Evolutionary conservation across 1,140 invertebrate species (phyloP), one percentile per base, ranked within the genome.

Genomic region (Anoplophora glabripennis): DNA sequence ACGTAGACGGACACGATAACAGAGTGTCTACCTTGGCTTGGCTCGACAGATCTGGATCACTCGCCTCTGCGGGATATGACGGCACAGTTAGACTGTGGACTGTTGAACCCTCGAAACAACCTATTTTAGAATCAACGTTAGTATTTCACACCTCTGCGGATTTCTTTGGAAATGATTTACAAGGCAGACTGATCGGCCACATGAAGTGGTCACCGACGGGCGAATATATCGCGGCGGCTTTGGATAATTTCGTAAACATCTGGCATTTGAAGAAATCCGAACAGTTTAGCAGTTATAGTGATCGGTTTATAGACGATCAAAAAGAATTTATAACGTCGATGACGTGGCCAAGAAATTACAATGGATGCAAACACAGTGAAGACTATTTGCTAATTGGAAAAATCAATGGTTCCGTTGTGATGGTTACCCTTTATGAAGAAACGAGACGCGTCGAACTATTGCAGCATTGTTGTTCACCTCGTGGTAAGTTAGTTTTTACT

Each of bases 1-100:
- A 77, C 53, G 62, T 85, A 10, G 79, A 83, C 63, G 83, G 78
- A 7, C 83, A 85, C 65, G 80, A 83, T 35, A 81, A 84, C 60
- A 51, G 70, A 55, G 60, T 72, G 4, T 75, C 70, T 48, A 67
- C 63, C 37, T 73, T 80, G 48, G 66, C 68, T 8, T 83, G 78
- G 77, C 75, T 75, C 59, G 59, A 68, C 7, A 75, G 74, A 33
- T 79, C 75, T 49, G 68, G 68, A 12, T 66, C 79, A 8, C 69
- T 85, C 11, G 83, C 83, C 14, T 81, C 83, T 14, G 82, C 83
- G 72, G 84, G 83, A 2, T 82, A 80, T 67, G 85, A 87, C 75
- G 82, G 84, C n/a, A 86, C 83, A n/a, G 79, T 86, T 0, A 68
- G 84, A n/a, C 69, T 85, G 4, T 86, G 84, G 85, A 81, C 42